Evolutionary conservation across 2,797 vertebrate genomes (phyloP).

Genomic region (Anas acuta): DNA sequence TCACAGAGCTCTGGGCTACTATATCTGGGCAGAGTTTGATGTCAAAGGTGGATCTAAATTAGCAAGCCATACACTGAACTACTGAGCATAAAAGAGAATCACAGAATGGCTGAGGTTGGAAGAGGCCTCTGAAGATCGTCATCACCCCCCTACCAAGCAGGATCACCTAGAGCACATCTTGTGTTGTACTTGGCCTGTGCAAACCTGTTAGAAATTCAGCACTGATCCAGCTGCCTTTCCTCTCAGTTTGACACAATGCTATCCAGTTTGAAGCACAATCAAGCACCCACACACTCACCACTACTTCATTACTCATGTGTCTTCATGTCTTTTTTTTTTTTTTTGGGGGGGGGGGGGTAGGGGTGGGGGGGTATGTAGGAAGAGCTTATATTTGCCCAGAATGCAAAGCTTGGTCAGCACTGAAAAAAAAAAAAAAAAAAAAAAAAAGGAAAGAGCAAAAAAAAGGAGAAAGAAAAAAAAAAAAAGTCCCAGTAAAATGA

Average conservation of each 20-base stretch:
- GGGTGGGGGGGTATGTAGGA: neutral
- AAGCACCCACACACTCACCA: rapidly evolving
- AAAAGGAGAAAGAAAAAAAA: neutral
- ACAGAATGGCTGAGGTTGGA: too few relatives aligned
- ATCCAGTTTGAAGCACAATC: neutral
- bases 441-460: too few relatives aligned
- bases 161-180: neutral
- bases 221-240: neutral
- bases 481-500: neutral
- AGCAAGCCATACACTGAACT: neutral
- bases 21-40: neutral
- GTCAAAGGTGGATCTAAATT: neutral
- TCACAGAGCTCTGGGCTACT: neutral
- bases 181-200: neutral
- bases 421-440: neutral
- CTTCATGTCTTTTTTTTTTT: neutral
- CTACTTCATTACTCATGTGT: neutral
- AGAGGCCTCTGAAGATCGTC: too few relatives aligned
- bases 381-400: neutral
- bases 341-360: neutral
- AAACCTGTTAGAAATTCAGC: neutral
- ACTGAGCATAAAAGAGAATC: neutral
- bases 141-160: too few relatives aligned
- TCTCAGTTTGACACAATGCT: neutral
- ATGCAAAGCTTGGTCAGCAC: neutral